Conservation (phyloP, 2,113 vertebrate species). For the Loxodonta africana region DNA sequence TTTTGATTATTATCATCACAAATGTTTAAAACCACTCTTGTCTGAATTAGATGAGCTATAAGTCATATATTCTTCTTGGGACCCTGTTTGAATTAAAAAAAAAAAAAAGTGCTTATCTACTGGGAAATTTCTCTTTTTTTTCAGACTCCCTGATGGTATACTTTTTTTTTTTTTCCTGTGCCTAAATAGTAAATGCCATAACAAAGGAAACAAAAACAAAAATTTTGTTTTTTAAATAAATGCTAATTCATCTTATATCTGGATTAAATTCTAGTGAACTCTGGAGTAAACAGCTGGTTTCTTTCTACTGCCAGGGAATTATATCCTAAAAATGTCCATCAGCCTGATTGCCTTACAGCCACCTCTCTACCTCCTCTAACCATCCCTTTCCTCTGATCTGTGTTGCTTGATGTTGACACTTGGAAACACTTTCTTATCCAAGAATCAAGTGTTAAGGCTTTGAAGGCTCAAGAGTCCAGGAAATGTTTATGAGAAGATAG, state of each 20-base stretch:
- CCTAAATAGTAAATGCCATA: neutral
- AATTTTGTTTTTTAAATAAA: constrained; percentile 43
- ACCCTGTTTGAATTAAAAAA: neutral
- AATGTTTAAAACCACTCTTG: neutral
- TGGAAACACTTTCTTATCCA: neutral
- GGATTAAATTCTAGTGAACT: constrained; percentile 82
- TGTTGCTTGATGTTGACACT: neutral
- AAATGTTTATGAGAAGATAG: neutral
- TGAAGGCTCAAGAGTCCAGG: neutral
- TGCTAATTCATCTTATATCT: constrained; percentile 79
- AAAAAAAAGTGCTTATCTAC: neutral
- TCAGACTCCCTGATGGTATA: neutral
- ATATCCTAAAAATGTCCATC: neutral
- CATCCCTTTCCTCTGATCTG: neutral
- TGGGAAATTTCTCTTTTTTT: neutral
- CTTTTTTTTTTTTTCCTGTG: neutral
- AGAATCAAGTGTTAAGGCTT: neutral
- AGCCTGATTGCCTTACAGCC: neutral
- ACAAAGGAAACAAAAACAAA: neutral
- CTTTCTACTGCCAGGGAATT: constrained; percentile 67
- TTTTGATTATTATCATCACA: constrained; percentile 11
- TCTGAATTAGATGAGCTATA: neutral
- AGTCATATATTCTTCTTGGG: neutral
- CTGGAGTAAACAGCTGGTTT: constrained; percentile 77
- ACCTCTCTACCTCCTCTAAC: neutral